Percentiles rank a stretch among this genome's conserved stretches.
Evolutionary conservation across 2,888 invertebrate genomes (phyloP).

Genomic region (Koerneria pararmatus): DNA sequence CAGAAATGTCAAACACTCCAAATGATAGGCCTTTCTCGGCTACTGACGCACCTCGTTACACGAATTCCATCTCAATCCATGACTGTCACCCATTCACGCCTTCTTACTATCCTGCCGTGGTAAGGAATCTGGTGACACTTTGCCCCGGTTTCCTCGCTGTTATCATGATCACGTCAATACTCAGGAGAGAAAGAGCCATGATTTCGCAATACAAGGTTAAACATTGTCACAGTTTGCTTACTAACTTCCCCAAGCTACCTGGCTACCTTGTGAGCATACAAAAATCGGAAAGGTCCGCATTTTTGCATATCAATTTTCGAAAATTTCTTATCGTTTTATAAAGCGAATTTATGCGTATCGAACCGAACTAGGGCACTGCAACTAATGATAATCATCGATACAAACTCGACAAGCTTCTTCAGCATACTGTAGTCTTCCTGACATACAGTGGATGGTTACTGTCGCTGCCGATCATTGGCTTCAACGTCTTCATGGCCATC

Average conservation of each 20-base stretch:
- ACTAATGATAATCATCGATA: too few relatives aligned
- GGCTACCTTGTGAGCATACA: too few relatives aligned
- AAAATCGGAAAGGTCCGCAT: neutral
- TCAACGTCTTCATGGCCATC: constrained; percentile 19
- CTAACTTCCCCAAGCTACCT: too few relatives aligned
- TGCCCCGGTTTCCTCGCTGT: constrained; percentile 1
- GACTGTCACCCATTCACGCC: constrained; percentile 16
- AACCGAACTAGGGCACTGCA: too few relatives aligned
- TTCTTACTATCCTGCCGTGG: constrained; percentile 3
- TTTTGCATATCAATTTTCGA: neutral
- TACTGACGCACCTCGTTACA: too few relatives aligned
- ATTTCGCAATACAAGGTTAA: constrained; percentile 11
- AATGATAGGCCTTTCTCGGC: too few relatives aligned
- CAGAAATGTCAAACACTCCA: too few relatives aligned
- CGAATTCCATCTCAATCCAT: too few relatives aligned
- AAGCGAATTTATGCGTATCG: constrained; percentile 6
- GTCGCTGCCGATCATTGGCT: constrained; percentile 12
- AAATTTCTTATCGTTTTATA: neutral
- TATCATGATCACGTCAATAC: neutral
- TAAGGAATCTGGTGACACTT: constrained; percentile 9
- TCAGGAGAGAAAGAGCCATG: constrained; percentile 4
- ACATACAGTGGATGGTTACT: constrained; percentile 13
- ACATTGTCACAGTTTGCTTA: neutral
- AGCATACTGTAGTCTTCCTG: constrained; percentile 12
- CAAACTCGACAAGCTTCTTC: too few relatives aligned